Percentiles rank a stretch among this genome's conserved stretches.
Evolutionary conservation across 2,888 invertebrate genomes (phyloP).

Genomic region (Nemapogon koenigi): DNA sequence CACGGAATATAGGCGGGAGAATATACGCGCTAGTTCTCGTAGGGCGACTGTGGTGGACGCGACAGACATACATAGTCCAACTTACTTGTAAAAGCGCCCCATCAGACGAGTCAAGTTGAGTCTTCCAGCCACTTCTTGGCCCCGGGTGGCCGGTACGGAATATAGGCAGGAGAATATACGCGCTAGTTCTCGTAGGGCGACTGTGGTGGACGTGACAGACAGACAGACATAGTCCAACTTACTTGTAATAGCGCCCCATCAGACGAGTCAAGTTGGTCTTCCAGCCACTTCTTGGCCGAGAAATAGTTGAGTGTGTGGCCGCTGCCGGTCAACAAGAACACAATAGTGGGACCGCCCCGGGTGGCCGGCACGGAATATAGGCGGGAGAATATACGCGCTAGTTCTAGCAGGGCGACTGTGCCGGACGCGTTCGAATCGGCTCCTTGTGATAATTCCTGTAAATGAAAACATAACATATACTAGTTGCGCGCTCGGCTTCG

Average conservation of each 20-base stretch:
- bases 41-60: conserved; percentile 89
- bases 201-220: no score
- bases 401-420: conserved; percentile 84
- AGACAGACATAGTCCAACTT: no score
- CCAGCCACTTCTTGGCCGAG: conserved; percentile 95
- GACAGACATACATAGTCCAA: no score
- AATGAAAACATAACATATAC: background rate
- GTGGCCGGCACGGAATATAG: conserved; percentile 79
- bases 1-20: conserved; percentile 85
- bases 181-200: conserved; percentile 85
- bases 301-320: conserved; percentile 93
- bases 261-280: conserved; percentile 85
- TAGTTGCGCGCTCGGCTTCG: no score
- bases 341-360: conserved; percentile 76
- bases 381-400: conserved; percentile 87
- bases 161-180: conserved; percentile 89
- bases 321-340: conserved; percentile 89
- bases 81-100: conserved; percentile 75
- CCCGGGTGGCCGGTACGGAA: conserved; percentile 73
- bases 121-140: conserved; percentile 96
- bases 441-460: conserved; percentile 83
- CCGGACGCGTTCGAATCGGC: conserved; percentile 95
- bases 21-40: conserved; percentile 85
- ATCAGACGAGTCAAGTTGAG: conserved; percentile 80
- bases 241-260: conserved; percentile 79